A percentile compares a stretch with the other conserved stretches of the same genome.
Evolutionary conservation across 2,797 vertebrate species (phyloP).

Genomic region (Sardinella longiceps): DNA sequence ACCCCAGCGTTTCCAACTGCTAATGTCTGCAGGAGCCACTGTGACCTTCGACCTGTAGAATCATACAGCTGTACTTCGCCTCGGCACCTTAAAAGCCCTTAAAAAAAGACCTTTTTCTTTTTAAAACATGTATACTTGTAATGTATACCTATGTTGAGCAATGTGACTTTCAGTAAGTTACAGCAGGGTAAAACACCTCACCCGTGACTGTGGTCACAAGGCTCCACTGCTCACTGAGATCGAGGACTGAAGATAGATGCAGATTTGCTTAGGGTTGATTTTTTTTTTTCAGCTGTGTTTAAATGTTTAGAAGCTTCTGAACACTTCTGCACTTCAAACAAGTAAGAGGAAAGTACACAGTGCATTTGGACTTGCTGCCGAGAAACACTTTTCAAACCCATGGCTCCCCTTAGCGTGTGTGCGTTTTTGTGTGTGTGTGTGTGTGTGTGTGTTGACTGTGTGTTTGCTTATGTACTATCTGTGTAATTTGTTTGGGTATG

Average conservation of each 20-base stretch:
- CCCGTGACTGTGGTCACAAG: neutral
- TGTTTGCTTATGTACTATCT: constrained; percentile 34
- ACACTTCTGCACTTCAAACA: neutral
- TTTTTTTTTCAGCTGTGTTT: neutral
- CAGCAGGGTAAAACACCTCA: neutral
- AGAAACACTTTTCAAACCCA: neutral
- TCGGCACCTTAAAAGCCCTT: neutral
- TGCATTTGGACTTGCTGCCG: neutral
- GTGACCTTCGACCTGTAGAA: neutral
- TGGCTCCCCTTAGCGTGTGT: constrained; percentile 31
- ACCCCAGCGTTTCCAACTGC: neutral
- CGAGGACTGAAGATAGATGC: constrained; percentile 5
- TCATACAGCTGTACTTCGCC: neutral
- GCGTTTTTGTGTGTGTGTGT: constrained; percentile 55
- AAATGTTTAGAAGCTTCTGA: neutral
- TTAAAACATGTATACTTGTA: too few species aligned
- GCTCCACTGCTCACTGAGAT: neutral
- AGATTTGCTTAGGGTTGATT: neutral
- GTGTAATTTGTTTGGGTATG: constrained; percentile 30
- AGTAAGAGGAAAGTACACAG: neutral
- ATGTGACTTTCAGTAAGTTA: neutral
- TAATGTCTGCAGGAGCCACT: neutral
- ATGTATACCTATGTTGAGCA: neutral
- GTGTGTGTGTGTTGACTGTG: constrained; percentile 39
- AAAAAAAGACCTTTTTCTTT: neutral